Evolutionary conservation across 2,888 invertebrate genomes (phyloP).

Genomic region (Ormyrus pomaceus): DNA sequence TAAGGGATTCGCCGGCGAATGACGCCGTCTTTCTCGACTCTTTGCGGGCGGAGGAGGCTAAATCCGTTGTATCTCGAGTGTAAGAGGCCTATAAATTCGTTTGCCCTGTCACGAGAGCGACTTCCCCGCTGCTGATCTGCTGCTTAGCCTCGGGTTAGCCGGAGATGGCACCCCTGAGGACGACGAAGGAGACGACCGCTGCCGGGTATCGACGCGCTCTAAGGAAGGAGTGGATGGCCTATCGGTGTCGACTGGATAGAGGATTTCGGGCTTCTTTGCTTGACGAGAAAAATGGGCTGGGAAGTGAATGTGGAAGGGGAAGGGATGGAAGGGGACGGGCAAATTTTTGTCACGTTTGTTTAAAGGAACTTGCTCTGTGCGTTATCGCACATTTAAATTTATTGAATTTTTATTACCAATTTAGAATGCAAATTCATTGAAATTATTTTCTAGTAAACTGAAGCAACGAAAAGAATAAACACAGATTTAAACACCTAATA

Average conservation of each 20-base stretch:
- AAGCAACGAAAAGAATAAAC: too few species aligned
- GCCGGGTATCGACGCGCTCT: background rate
- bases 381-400: too few species aligned
- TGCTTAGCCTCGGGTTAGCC: conserved; percentile 58
- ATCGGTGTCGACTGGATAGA: conserved; percentile 35
- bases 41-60: conserved; percentile 64
- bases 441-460: too few species aligned
- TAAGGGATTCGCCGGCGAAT: conserved; percentile 58
- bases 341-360: too few species aligned
- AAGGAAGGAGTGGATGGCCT: conserved; percentile 28
- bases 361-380: too few species aligned
- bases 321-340: too few species aligned
- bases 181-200: background rate
- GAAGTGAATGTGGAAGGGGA: too few species aligned
- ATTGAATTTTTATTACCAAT: too few species aligned
- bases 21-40: conserved; percentile 38
- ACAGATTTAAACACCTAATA: too few species aligned
- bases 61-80: conserved; percentile 71
- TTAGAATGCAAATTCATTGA: too few species aligned
- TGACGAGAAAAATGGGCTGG: too few species aligned
- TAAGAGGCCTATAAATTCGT: conserved; percentile 75
- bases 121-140: conserved; percentile 69
- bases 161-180: conserved; percentile 63
- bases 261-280: too few species aligned
- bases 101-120: conserved; percentile 68